Conservation (phyloP, 2,888 invertebrate genomes). For the Elysia crispata region DNA sequence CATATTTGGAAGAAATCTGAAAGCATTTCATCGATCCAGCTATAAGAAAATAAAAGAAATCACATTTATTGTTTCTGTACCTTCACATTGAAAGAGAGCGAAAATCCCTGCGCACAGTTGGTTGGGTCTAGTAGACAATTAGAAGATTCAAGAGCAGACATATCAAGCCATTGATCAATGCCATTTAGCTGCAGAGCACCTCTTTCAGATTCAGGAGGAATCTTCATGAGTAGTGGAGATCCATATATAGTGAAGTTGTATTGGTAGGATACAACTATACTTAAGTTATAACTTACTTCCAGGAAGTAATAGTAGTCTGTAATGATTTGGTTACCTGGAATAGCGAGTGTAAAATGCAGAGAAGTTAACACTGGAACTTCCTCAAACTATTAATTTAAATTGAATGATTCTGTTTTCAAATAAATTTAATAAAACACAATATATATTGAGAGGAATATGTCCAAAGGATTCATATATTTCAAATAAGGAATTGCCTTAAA, state of each 20-base stretch:
- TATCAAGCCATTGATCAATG: constrained; percentile 54
- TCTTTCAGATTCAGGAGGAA: constrained; percentile 26
- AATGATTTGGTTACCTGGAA: constrained; percentile 52
- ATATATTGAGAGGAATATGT: not conserved
- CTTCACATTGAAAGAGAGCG: too few relatives aligned
- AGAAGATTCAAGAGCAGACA: constrained; percentile 37
- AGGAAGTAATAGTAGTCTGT: constrained; percentile 52
- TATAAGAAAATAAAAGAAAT: too few relatives aligned
- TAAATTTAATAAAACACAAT: not conserved
- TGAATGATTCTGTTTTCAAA: not conserved
- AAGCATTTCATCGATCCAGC: too few relatives aligned
- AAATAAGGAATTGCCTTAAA: too few relatives aligned
- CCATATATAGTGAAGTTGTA: constrained; percentile 54
- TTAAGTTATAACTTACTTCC: constrained; percentile 44
- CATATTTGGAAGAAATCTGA: too few relatives aligned
- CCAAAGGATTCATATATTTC: too few relatives aligned
- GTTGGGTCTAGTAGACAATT: constrained; percentile 53
- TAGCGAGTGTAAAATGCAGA: not conserved
- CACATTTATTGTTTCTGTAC: too few relatives aligned
- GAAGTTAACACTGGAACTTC: too few relatives aligned
- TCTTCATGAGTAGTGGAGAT: constrained; percentile 47
- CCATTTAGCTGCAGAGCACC: constrained; percentile 56
- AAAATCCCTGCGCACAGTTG: not conserved
- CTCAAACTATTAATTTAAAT: too few relatives aligned
- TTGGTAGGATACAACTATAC: constrained; percentile 51